phyloP scores from a whole-genome alignment of 1,140 invertebrate genomes.

The Aethina tumida region DNA sequence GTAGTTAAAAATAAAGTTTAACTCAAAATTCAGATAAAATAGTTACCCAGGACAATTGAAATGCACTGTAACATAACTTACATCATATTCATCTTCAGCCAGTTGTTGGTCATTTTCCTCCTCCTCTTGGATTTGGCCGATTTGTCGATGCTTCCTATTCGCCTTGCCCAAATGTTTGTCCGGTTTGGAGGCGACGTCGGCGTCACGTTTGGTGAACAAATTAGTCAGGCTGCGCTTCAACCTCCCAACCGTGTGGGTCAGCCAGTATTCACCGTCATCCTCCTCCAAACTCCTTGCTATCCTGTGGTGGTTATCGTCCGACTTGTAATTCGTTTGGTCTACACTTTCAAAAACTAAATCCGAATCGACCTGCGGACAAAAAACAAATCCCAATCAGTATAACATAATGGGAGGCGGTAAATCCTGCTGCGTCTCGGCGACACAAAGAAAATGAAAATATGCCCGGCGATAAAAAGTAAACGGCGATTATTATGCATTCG shows the following conservation, averaged over 20 bases:
- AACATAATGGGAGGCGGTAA: too few relatives aligned
- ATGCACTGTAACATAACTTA: too few relatives aligned
- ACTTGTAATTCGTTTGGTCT: conserved; percentile 23
- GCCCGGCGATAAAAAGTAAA: too few relatives aligned
- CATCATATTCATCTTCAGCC: conserved; percentile 7
- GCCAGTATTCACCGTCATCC: conserved; percentile 29
- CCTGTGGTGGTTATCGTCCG: conserved; percentile 18
- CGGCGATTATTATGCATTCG: too few relatives aligned
- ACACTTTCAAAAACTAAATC: conserved; percentile 34
- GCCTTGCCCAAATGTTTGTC: too few relatives aligned
- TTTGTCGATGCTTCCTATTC: too few relatives aligned
- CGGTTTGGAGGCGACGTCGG: neutral
- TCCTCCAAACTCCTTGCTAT: conserved; percentile 17
- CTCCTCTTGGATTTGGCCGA: conserved; percentile 2
- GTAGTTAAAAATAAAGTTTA: too few relatives aligned
- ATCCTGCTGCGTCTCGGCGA: too few relatives aligned
- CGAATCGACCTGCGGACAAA: conserved; percentile 29
- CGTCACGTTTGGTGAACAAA: conserved; percentile 9
- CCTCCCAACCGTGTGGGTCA: conserved; percentile 26
- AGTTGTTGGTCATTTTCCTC: conserved; percentile 10
- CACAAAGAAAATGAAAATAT: too few relatives aligned
- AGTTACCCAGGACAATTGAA: too few relatives aligned
- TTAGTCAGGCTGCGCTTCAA: conserved; percentile 28
- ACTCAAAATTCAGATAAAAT: too few relatives aligned
- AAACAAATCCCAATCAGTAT: conserved; percentile 12